Conservation (phyloP, 2,797 vertebrate species). For the Glyptemys insculpta region DNA sequence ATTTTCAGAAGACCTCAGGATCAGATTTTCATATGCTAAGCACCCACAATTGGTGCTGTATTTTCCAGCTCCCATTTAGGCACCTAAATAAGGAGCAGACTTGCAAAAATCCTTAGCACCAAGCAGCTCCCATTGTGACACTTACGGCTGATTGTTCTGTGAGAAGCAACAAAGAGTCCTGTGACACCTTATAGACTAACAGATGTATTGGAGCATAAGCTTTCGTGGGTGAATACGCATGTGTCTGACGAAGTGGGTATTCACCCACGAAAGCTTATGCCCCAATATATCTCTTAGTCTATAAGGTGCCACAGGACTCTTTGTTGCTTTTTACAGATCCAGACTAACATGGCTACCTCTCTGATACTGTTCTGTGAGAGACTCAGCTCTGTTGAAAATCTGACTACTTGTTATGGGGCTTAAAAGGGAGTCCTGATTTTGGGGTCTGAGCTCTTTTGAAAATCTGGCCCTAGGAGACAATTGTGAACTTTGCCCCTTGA, state of each 20-base stretch:
- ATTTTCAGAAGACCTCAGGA: not conserved
- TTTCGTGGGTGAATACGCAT: no score
- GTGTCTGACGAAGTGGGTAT: no score
- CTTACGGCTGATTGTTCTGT: not conserved
- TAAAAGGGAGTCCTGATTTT: not conserved
- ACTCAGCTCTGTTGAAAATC: not conserved
- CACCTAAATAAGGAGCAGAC: not conserved
- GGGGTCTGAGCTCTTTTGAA: constrained; percentile 8
- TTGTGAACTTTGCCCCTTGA: constrained; percentile 23
- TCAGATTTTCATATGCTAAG: not conserved
- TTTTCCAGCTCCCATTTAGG: not conserved
- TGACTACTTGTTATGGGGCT: not conserved
- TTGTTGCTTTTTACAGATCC: no score
- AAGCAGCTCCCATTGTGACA: not conserved
- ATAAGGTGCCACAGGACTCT: no score
- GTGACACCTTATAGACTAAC: no score
- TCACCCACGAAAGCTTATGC: no score
- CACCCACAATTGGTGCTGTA: not conserved
- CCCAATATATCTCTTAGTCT: no score
- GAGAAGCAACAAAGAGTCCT: not conserved
- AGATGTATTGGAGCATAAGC: no score
- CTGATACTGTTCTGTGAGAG: not conserved
- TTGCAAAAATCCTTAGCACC: not conserved
- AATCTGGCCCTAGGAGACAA: not conserved
- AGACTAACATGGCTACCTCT: no score